A percentile compares a stretch with the other conserved stretches of the same genome.
These are phyloP conservation scores for Stratiolaelaps scimitus DNA, from an alignment of 1,140 invertebrate genomes.

Conservation along the genomic window DNA sequence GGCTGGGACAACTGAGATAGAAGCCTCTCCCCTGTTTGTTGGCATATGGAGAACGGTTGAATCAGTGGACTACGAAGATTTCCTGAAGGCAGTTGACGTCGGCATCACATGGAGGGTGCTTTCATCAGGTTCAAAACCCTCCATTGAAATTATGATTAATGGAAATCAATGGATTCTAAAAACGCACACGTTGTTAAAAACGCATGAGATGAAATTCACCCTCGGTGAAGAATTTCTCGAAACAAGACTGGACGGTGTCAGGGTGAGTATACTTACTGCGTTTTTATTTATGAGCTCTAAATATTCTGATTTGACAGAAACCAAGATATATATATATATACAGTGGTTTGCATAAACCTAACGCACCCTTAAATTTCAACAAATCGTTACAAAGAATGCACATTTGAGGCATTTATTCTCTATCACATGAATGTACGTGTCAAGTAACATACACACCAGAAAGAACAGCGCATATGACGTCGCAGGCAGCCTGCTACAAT, in stretches of 20 bases:
- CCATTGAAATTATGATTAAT: conserved; percentile 2
- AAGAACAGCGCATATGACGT: too few species aligned
- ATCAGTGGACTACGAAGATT: conserved; percentile 8
- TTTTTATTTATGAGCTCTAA: background rate
- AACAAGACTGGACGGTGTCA: conserved; percentile 61
- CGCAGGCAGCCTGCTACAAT: too few species aligned
- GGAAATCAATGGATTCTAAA: conserved; percentile 48
- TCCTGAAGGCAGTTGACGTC: conserved; percentile 12
- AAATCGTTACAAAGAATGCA: too few species aligned
- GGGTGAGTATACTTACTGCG: conserved; percentile 1
- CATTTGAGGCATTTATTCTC: too few species aligned
- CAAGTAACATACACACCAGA: too few species aligned
- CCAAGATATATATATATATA: too few species aligned
- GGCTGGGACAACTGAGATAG: too few species aligned
- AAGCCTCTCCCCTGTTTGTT: background rate
- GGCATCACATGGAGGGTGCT: conserved; percentile 17
- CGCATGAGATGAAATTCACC: conserved; percentile 58
- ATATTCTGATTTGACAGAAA: too few species aligned
- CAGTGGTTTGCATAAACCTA: too few species aligned
- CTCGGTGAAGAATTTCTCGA: conserved; percentile 70
- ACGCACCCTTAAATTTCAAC: too few species aligned
- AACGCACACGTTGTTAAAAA: conserved; percentile 62
- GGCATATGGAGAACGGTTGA: conserved; percentile 24
- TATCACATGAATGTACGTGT: too few species aligned
- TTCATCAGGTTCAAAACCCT: conserved; percentile 12